Evolutionary conservation across 2,888 invertebrate species (phyloP).

Genomic region (Tiliacea citrago): DNA sequence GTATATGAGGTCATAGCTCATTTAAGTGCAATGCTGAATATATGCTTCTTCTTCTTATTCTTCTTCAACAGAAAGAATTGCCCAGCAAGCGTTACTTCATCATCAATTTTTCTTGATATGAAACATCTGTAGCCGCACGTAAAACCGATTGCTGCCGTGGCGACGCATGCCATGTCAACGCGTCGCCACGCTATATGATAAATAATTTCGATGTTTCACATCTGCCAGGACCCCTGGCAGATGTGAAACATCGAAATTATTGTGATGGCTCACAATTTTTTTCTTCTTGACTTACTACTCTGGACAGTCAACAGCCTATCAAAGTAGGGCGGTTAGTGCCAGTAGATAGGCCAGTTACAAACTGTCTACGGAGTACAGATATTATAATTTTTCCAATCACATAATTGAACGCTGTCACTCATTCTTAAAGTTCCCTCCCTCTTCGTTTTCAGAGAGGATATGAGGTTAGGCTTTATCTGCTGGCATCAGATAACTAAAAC

Average conservation of each 20-base stretch:
- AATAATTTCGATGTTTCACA: too few species aligned
- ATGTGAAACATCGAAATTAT: too few species aligned
- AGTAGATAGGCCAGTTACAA: too few species aligned
- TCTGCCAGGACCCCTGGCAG: too few species aligned
- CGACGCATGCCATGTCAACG: too few species aligned
- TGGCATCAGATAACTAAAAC: neutral
- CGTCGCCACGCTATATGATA: too few species aligned
- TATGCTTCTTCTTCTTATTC: too few species aligned
- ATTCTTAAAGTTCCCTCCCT: neutral
- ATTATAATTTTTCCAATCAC: neutral
- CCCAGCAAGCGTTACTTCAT: neutral
- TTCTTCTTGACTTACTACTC: neutral
- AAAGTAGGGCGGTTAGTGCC: too few species aligned
- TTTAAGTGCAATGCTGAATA: neutral
- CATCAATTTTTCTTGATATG: neutral
- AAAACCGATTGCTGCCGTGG: too few species aligned
- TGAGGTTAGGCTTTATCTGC: too few species aligned
- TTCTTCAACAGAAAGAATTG: neutral
- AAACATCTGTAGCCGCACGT: too few species aligned
- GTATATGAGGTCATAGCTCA: neutral
- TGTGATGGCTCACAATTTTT: too few species aligned
- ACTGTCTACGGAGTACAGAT: neutral
- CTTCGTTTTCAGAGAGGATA: neutral
- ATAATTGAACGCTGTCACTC: neutral
- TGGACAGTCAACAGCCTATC: neutral